Base-by-base conservation (phyloP, 2,113 vertebrate species). In the Mixornis gularis region DNA sequence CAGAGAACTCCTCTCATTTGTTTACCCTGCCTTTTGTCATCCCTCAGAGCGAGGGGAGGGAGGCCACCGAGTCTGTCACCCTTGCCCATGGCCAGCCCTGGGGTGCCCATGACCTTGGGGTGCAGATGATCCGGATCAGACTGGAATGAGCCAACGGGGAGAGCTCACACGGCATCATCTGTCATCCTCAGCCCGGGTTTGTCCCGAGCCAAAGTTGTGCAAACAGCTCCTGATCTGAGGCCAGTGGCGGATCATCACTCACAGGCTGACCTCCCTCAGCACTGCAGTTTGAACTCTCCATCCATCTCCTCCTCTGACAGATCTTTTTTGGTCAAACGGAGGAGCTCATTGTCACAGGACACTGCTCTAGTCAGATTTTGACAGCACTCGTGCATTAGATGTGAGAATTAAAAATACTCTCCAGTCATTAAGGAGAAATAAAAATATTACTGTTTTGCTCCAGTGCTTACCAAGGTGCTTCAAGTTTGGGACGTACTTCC, bases 221-320 rank as follows among this genome's bases (percentile, higher is more conserved):
- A 93, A 95, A 87, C 90, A 85, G 73, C 86, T 94, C 94, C 85
- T 95, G 94, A 82, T 92, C 81, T 40, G 79, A 92, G 92, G 71
- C 68, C 76, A 77, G 68, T 52, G 93, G 85, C 90, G 85, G 94
- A 63, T 72, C 87, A 89, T 93, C 89, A 60, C 83, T 95, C 93
- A 95, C 53, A 83, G 71, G 7, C 51, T 66, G 74, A 63, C 52
- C 92, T 89, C 85, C 65, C 79, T 40, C 81, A 56, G 81, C 87
- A 30, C 60, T 43, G 22, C 24, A 48, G 74, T 38, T 36, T n/a
- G 73, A 73, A 18, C 66, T 80, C 63, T 32, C 29, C 72, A 83
- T 83, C 89, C 88, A 59, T 91, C 82, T 71, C 52, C 70, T 73
- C 46, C 76, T 70, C 5, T 46, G 70, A 69, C 79, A 73, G 74